Percentiles rank a stretch among this genome's conserved stretches.
These are phyloP conservation scores for Galeopterus variegatus DNA, from an alignment of 2,113 vertebrate species.

Conservation along the genomic window DNA sequence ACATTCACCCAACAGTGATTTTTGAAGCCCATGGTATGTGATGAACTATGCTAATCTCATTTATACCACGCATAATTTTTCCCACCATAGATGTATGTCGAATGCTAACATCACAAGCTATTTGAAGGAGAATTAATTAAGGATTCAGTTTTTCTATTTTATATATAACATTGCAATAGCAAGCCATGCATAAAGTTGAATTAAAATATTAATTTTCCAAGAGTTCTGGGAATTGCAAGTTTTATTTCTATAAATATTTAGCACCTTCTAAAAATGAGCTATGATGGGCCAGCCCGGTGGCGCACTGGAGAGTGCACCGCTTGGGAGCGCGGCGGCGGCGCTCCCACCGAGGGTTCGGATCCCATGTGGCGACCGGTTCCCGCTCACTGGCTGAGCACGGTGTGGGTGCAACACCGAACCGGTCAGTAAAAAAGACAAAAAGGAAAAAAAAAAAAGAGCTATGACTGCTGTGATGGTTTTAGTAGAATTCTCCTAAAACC, in stretches of 20 bases:
- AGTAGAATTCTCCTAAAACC: slow-evolving; percentile 55
- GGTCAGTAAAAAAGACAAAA: too few species aligned
- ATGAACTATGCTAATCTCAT: slow-evolving; percentile 45
- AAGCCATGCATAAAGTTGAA: slow-evolving; percentile 67
- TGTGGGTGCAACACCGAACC: too few species aligned
- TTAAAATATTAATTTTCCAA: slow-evolving; percentile 77
- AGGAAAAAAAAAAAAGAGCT: slow-evolving; percentile 71
- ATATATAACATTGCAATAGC: slow-evolving; percentile 2
- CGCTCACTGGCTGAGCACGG: too few species aligned
- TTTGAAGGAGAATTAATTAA: slow-evolving; percentile 64
- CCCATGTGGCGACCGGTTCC: too few species aligned
- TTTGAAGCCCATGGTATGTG: neutral
- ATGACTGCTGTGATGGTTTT: slow-evolving; percentile 44
- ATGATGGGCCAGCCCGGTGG: too few species aligned
- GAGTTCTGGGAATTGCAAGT: slow-evolving; percentile 58
- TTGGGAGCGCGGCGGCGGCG: too few species aligned
- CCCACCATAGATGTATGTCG: slow-evolving; percentile 23
- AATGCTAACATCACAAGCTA: neutral
- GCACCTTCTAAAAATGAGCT: slow-evolving; percentile 65
- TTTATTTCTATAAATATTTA: slow-evolving; percentile 69
- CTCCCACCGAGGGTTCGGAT: too few species aligned
- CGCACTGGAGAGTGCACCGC: too few species aligned
- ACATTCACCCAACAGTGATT: neutral
- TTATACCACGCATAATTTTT: neutral
- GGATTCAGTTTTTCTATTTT: slow-evolving; percentile 22